These are phyloP conservation scores for Caenorhabditis doughertyi DNA, from an alignment of 2,888 invertebrate species.

Conservation along the genomic window DNA sequence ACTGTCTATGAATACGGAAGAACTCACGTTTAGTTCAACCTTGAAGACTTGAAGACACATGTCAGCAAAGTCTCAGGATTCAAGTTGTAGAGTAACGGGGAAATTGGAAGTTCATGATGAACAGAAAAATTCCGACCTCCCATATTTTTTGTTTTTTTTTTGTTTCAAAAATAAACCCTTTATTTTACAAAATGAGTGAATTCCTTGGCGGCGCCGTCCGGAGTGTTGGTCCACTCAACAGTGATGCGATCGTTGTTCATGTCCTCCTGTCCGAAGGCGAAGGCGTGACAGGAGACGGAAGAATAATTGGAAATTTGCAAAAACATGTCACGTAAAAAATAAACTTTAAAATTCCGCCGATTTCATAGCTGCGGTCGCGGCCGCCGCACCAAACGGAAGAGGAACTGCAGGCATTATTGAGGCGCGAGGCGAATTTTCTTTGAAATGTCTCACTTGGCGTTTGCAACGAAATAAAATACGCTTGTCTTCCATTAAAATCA, in stretches of 20 bases:
- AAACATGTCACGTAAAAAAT: background rate
- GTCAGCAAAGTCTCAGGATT: slow-evolving; percentile 10
- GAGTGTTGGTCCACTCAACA: too few relatives aligned
- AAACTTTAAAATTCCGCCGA: slow-evolving; percentile 10
- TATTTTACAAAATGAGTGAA: too few relatives aligned
- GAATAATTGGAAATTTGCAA: background rate
- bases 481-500: too few relatives aligned
- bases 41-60: slow-evolving; percentile 8
- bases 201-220: too few relatives aligned
- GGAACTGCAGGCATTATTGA: background rate
- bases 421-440: too few relatives aligned
- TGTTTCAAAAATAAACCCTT: too few relatives aligned
- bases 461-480: too few relatives aligned
- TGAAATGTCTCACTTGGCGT: too few relatives aligned
- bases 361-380: background rate
- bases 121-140: background rate
- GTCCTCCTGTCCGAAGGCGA: too few relatives aligned
- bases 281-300: background rate
- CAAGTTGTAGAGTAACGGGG: slow-evolving; percentile 28
- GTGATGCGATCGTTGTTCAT: too few relatives aligned
- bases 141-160: too few relatives aligned
- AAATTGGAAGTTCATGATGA: slow-evolving; percentile 27
- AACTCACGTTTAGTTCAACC: background rate
- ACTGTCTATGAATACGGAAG: slow-evolving; percentile 15
- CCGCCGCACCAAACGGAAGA: background rate